A percentile compares a stretch with the other conserved stretches of the same genome.
Evolutionary conservation across 2,888 invertebrate species (phyloP).

Genomic region (Melanophora roralis): DNA sequence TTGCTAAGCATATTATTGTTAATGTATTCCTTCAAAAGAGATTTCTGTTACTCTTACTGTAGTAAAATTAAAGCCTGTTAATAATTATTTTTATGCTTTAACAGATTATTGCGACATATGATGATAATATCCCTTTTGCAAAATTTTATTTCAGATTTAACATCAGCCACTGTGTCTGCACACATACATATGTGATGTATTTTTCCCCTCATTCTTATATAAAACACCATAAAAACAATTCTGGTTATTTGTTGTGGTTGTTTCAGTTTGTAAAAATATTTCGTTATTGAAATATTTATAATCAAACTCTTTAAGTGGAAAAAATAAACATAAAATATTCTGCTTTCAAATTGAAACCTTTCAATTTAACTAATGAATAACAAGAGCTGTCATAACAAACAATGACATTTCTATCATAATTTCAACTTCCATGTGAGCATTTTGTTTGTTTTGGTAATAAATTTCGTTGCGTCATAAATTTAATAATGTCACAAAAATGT

Average conservation of each 20-base stretch:
- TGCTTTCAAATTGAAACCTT: conserved; percentile 41
- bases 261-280: conserved; percentile 54
- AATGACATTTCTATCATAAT: conserved; percentile 25
- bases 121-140: background rate
- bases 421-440: background rate
- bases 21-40: no score
- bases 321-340: no score
- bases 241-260: conserved; percentile 33
- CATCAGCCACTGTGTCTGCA: background rate
- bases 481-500: background rate
- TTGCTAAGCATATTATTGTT: no score
- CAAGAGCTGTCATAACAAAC: conserved; percentile 45
- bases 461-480: conserved; percentile 29
- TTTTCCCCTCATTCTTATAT: background rate
- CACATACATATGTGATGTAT: no score
- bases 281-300: conserved; percentile 62
- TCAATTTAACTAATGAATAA: conserved; percentile 52
- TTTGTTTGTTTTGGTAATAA: background rate
- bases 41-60: background rate
- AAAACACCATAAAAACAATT: background rate
- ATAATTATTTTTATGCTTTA: conserved; percentile 35
- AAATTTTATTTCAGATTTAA: background rate
- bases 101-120: conserved; percentile 8
- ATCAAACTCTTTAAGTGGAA: background rate
- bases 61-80: conserved; percentile 24